phyloP scores from a whole-genome alignment of 2,888 invertebrate genomes.

The Campopleginae sp. region DNA sequence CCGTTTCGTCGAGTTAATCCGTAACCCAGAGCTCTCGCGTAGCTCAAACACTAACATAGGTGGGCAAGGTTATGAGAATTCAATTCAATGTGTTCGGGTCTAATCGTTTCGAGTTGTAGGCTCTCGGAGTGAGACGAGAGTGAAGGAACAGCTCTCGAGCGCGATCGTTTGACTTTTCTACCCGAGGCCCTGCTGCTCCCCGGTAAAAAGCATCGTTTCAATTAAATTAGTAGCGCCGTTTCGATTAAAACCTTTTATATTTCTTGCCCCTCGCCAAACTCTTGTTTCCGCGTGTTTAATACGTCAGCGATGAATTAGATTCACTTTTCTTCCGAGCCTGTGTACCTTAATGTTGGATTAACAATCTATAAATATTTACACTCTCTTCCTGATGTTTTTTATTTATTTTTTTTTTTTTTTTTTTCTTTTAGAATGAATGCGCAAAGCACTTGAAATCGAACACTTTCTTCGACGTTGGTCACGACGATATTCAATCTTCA shows the following conservation, averaged over 20 bases:
- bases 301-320: slow-evolving; percentile 29
- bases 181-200: not conserved
- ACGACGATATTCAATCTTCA: slow-evolving; percentile 3
- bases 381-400: slow-evolving; percentile 14
- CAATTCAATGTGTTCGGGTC: slow-evolving; percentile 54
- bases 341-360: not conserved
- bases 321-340: slow-evolving; percentile 46
- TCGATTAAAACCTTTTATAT: slow-evolving; percentile 42
- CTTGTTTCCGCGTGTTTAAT: slow-evolving; percentile 33
- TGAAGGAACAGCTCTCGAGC: slow-evolving; percentile 20
- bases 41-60: slow-evolving; percentile 10
- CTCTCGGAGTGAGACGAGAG: slow-evolving; percentile 24
- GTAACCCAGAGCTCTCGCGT: slow-evolving; percentile 49
- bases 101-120: slow-evolving; percentile 58
- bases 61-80: slow-evolving; percentile 58
- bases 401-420: not conserved
- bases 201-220: slow-evolving; percentile 48
- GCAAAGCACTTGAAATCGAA: not conserved
- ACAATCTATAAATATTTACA: slow-evolving; percentile 4
- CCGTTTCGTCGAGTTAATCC: slow-evolving; percentile 78
- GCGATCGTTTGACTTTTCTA: slow-evolving; percentile 13
- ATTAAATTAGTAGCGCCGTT: slow-evolving; percentile 57
- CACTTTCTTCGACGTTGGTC: slow-evolving; percentile 2
- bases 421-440: not conserved
- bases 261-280: slow-evolving; percentile 9